Percentiles rank a stretch among this genome's conserved stretches.
Evolutionary conservation across 2,113 vertebrate species (phyloP).

Genomic region (Scytalopus superciliaris): DNA sequence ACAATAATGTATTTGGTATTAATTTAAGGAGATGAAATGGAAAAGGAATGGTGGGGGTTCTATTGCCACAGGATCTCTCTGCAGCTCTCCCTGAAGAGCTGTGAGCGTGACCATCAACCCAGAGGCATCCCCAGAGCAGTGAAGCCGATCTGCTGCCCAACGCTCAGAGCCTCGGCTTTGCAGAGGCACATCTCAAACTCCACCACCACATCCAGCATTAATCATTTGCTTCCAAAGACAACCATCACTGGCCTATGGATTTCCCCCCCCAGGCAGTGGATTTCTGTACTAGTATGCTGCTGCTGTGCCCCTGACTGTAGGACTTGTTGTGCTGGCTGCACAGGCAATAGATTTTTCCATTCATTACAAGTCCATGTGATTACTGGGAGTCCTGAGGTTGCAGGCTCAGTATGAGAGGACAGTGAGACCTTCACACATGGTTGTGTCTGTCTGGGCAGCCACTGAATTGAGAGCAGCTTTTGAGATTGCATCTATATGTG

Average conservation of each 20-base stretch:
- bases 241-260: fast-evolving
- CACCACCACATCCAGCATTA: fast-evolving
- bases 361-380: fast-evolving
- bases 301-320: fast-evolving
- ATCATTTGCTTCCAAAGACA: not conserved
- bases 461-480: fast-evolving
- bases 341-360: not conserved
- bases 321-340: fast-evolving
- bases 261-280: not conserved
- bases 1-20: fast-evolving
- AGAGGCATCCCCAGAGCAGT: fast-evolving
- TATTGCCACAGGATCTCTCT: fast-evolving
- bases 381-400: not conserved
- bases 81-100: not conserved
- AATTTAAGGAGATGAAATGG: not conserved
- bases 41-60: not conserved
- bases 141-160: fast-evolving
- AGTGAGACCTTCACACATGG: fast-evolving
- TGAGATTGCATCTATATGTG: fast-evolving
- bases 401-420: not conserved
- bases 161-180: fast-evolving
- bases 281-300: fast-evolving
- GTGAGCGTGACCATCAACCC: fast-evolving
- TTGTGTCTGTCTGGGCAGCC: not conserved
- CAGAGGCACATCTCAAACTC: not conserved